Evolutionary conservation across 2,113 vertebrate genomes (phyloP).

Genomic region (Camelus bactrianus): DNA sequence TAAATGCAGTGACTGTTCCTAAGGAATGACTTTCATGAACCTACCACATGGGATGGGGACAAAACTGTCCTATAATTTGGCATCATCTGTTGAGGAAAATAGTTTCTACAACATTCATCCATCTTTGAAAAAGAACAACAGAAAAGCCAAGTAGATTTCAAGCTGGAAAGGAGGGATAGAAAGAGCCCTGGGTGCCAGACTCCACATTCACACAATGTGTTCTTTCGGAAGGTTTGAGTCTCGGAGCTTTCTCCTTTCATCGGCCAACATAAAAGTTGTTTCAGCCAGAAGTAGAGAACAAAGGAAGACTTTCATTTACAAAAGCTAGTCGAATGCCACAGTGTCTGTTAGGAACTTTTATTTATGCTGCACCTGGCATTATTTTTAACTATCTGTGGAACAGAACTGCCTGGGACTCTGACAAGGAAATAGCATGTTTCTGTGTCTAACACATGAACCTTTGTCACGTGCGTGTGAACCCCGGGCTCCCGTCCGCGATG

Average conservation of each 20-base stretch:
- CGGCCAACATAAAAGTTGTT: constrained; percentile 68
- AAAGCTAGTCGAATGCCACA: constrained; percentile 60
- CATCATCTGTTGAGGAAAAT: not conserved
- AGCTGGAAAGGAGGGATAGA: not conserved
- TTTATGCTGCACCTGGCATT: constrained; percentile 65
- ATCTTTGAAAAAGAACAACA: not conserved
- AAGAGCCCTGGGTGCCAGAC: not conserved
- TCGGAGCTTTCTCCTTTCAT: constrained; percentile 57
- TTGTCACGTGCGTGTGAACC: not conserved
- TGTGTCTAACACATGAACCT: constrained; percentile 15
- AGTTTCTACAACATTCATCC: not conserved
- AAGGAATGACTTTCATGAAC: not conserved
- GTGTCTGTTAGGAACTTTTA: constrained; percentile 70
- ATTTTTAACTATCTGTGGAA: constrained; percentile 70
- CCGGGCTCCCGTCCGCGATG: not conserved
- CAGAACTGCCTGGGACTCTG: not conserved
- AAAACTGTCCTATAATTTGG: not conserved
- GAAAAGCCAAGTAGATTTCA: not conserved
- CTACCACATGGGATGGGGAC: not conserved
- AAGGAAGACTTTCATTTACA: constrained; percentile 65
- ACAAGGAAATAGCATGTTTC: constrained; percentile 54
- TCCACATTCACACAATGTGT: not conserved
- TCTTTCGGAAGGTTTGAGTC: not conserved
- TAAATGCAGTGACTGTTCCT: not conserved
- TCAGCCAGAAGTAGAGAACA: constrained; percentile 68